phyloP scores from a whole-genome alignment of 2,113 vertebrate species.

The Chionomys nivalis region DNA sequence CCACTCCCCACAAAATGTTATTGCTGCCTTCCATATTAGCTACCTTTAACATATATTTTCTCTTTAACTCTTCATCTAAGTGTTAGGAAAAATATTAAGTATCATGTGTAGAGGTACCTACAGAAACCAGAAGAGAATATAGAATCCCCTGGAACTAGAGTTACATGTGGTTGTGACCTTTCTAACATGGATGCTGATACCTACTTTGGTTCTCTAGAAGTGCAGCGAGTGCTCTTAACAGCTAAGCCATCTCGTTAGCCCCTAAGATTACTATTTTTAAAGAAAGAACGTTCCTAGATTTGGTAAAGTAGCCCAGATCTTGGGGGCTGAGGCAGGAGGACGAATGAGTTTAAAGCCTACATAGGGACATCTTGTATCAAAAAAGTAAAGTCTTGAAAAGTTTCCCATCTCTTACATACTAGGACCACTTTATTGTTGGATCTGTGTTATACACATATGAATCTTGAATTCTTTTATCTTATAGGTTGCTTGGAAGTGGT shows the following conservation, averaged over 20 bases:
- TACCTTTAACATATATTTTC: neutral
- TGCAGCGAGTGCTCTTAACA: too few relatives aligned
- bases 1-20: neutral
- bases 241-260: too few relatives aligned
- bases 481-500: constrained; percentile 99
- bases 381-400: neutral
- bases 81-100: neutral
- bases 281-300: neutral
- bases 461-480: constrained; percentile 47
- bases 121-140: neutral
- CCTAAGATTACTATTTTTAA: neutral
- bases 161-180: neutral
- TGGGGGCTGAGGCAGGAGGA: neutral
- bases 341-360: neutral
- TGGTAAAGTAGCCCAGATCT: neutral
- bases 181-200: neutral
- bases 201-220: neutral
- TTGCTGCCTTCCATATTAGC: neutral
- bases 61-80: constrained; percentile 19
- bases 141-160: neutral
- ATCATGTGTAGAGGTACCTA: neutral
- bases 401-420: neutral
- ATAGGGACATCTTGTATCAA: neutral
- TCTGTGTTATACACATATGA: neutral
- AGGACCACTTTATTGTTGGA: constrained; percentile 9